Conservation (phyloP, 2,113 vertebrate species). For the Scopus umbretta region DNA sequence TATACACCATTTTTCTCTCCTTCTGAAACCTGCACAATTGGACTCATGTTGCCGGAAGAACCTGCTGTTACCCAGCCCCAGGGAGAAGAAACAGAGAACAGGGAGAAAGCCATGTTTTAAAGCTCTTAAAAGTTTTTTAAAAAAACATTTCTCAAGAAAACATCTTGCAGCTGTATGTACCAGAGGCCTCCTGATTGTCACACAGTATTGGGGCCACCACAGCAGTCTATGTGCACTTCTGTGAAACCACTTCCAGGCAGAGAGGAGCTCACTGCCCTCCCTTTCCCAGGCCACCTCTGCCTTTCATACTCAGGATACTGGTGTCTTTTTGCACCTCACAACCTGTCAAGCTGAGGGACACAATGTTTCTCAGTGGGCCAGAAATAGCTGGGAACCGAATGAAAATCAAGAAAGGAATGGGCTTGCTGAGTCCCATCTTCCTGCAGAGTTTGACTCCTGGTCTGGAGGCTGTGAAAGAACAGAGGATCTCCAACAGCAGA, state of each 20-base stretch:
- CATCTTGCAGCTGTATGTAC: neutral
- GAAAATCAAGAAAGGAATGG: rapidly evolving
- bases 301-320: neutral
- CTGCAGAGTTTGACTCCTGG: neutral
- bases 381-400: neutral
- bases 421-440: neutral
- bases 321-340: neutral
- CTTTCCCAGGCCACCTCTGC: neutral
- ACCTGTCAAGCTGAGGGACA: neutral
- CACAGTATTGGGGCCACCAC: neutral
- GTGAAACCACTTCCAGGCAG: neutral
- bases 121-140: conserved; percentile 45
- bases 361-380: neutral
- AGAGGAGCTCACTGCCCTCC: neutral
- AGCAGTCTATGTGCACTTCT: neutral
- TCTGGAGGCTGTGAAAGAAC: neutral
- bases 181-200: neutral
- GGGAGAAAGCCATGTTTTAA: conserved; percentile 44
- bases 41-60: conserved; percentile 60
- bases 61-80: conserved; percentile 63
- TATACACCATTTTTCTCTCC: conserved; percentile 59
- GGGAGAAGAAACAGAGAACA: conserved; percentile 53
- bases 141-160: neutral
- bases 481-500: neutral
- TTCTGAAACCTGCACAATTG: conserved; percentile 67